Base-by-base conservation (phyloP, 2,797 vertebrate genomes). In the Loris lydekkerianus region DNA sequence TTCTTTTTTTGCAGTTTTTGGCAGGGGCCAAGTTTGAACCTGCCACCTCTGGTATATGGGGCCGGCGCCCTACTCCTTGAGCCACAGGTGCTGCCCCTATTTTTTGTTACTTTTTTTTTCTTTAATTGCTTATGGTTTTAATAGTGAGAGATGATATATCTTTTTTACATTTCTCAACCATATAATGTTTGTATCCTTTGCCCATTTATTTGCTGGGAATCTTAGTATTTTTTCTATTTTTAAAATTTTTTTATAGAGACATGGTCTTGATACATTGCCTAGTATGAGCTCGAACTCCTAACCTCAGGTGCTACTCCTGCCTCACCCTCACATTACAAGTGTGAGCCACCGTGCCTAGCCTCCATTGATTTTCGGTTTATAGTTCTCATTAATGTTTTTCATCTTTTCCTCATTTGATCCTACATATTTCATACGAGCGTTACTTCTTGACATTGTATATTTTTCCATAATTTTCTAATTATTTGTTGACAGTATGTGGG, bases 381-480 rank as follows among this genome's bases (percentile, higher is more conserved):
- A 93, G 29, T 25, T 88, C 34, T 69, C n/a, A 37, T 77, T 95
- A 89, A 25, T 83, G 14, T 63, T 75, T 95, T 91, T 23, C 25
- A 73, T 9, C n/a, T 83, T 91, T 83, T 96, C 20, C 53, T 61
- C 34, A 65, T 94, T 95, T 75, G 27, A 37, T 56, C 18, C 46
- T 95, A 5, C 23, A 18, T 56, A 76, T 96, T 94, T 86, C 34
- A 37, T 87, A 29, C 85, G 58, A 80, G 65, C 89, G 27, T 90
- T 92, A 82, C 83, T 93, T 93, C 43, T 94, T 95, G 56, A 40
- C 67, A 76, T 92, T 87, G 13, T 80, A 23, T 20, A 40, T 60
- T 86, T 94, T 93, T 72, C 25, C 58, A 9, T 76, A 43, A 84
- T 89, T 89, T 96, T 91, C 34, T 86, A 49, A 46, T 86, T 87